These are phyloP conservation scores for Callyntrura sp. DNA, from an alignment of 2,888 invertebrate genomes.

Conservation along the genomic window DNA sequence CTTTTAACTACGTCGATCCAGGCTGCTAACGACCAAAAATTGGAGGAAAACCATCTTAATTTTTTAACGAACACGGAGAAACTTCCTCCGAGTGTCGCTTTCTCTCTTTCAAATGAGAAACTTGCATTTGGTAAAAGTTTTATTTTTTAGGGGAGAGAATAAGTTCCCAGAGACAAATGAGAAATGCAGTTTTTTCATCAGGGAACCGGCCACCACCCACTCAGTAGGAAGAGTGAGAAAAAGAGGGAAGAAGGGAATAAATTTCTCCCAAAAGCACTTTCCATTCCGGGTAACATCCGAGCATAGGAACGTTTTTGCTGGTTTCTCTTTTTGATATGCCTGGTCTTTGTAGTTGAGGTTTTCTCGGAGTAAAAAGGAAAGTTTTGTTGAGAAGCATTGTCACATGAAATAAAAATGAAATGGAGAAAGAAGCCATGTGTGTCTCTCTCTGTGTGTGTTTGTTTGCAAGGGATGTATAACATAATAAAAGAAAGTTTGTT, in stretches of 20 bases:
- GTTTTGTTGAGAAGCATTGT: not conserved
- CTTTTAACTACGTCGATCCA: not conserved
- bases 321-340: too few species aligned
- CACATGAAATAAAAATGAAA: constrained; percentile 41
- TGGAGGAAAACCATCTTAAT: constrained; percentile 22
- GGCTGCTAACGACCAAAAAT: constrained; percentile 24
- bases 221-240: too few species aligned
- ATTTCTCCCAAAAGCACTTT: too few species aligned
- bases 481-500: constrained; percentile 9
- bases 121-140: not conserved
- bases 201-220: not conserved
- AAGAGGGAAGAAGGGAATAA: too few species aligned
- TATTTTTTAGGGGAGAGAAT: not conserved
- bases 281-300: too few species aligned
- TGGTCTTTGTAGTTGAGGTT: too few species aligned
- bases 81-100: constrained; percentile 8
- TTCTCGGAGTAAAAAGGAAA: constrained; percentile 27
- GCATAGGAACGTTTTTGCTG: too few species aligned
- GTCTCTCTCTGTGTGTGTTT: not conserved
- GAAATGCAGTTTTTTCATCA: not conserved
- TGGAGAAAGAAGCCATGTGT: too few species aligned
- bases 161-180: not conserved
- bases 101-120: not conserved
- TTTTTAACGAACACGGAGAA: constrained; percentile 25
- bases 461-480: not conserved